These are phyloP conservation scores for Phocoena phocoena DNA, from an alignment of 2,113 vertebrate genomes.

Conservation along the genomic window DNA sequence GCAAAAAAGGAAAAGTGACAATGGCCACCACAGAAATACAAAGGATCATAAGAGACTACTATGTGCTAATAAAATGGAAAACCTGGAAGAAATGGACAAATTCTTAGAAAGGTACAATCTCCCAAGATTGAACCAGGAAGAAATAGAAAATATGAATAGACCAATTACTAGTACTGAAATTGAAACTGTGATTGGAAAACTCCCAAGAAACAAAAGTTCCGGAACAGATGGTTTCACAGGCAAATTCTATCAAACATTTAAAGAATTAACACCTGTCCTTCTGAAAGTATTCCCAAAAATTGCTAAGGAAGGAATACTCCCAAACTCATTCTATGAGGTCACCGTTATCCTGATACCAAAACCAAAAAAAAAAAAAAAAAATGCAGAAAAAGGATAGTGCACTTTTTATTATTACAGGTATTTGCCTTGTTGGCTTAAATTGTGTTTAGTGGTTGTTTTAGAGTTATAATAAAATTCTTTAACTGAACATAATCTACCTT, in stretches of 20 bases:
- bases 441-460: background rate
- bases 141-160: background rate
- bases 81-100: background rate
- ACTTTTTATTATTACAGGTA: background rate
- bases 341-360: background rate
- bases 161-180: background rate
- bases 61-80: background rate
- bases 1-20: too few species aligned
- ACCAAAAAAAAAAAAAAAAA: too few species aligned
- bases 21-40: background rate
- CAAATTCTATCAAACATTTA: background rate
- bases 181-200: background rate
- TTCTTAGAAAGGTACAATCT: background rate
- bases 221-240: background rate
- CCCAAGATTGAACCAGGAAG: background rate
- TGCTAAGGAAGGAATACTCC: background rate
- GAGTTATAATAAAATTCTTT: background rate
- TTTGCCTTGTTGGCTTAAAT: background rate
- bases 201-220: background rate
- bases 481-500: background rate
- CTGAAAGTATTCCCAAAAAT: background rate
- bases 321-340: background rate
- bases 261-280: background rate
- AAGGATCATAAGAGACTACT: background rate
- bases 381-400: accelerated